Evolutionary conservation across 2,113 vertebrate genomes (phyloP).

Genomic region (Ophiodon elongatus): DNA sequence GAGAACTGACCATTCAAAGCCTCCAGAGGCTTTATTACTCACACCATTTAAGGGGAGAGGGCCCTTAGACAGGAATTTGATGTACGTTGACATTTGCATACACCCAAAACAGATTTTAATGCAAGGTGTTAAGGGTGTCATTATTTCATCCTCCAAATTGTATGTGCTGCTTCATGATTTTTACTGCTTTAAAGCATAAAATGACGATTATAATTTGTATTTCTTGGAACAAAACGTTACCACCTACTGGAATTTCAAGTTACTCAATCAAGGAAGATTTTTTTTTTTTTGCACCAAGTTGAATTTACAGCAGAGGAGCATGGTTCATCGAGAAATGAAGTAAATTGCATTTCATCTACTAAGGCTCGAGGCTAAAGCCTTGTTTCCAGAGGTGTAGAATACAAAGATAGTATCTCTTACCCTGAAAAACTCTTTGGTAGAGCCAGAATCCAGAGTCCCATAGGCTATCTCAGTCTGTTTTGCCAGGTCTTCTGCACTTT

Average conservation of each 20-base stretch:
- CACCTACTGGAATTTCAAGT: neutral
- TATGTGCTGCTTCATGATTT: no score
- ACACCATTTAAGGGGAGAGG: no score
- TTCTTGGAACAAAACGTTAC: neutral
- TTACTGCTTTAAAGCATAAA: no score
- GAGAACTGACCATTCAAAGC: neutral
- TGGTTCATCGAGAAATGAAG: neutral
- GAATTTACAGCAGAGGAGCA: neutral
- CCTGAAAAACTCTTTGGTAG: slow-evolving; percentile 99
- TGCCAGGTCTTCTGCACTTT: slow-evolving; percentile 98
- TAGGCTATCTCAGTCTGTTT: slow-evolving; percentile 99
- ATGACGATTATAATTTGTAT: neutral
- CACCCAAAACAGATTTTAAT: no score
- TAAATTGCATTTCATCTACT: neutral
- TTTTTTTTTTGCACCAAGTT: neutral
- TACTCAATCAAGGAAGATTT: neutral
- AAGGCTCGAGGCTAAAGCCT: neutral
- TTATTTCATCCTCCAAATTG: no score
- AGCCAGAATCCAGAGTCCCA: slow-evolving; percentile 98
- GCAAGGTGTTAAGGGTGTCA: no score
- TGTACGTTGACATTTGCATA: no score
- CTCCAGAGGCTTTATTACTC: no score
- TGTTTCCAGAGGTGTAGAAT: neutral
- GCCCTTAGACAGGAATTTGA: no score
- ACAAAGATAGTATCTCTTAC: slow-evolving; percentile 82